Conservation (phyloP, 2,113 vertebrate genomes). For the Dipodomys ordii region DNA sequence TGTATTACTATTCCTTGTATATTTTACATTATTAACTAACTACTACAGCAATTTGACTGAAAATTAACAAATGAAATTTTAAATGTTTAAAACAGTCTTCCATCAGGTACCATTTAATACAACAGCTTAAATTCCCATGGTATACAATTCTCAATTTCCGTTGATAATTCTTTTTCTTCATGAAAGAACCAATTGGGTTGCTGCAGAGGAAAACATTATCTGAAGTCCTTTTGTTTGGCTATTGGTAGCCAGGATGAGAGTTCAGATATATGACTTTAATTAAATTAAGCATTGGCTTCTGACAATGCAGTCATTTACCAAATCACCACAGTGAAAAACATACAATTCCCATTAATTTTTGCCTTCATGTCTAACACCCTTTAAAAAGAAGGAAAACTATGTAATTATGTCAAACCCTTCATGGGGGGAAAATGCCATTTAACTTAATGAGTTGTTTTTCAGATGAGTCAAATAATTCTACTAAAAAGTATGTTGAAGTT, state of each 20-base stretch:
- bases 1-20: background rate
- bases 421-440: background rate
- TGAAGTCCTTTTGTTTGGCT: background rate
- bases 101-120: constrained; percentile 7
- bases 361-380: constrained; percentile 9
- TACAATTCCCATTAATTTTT: constrained; percentile 54
- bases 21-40: background rate
- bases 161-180: constrained; percentile 4
- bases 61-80: constrained; percentile 35
- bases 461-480: constrained; percentile 52
- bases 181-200: constrained; percentile 6
- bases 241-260: constrained; percentile 45
- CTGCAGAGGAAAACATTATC: background rate
- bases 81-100: constrained; percentile 31
- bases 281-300: constrained; percentile 46
- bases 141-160: constrained; percentile 47
- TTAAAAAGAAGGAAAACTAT: background rate
- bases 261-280: constrained; percentile 69
- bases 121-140: background rate
- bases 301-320: constrained; percentile 2
- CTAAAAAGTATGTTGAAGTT: background rate
- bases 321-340: background rate
- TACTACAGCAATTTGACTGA: constrained; percentile 18
- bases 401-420: background rate
- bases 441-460: constrained; percentile 28